Evolutionary conservation across 2,113 vertebrate genomes (phyloP).

Genomic region (Plestiodon gilberti): DNA sequence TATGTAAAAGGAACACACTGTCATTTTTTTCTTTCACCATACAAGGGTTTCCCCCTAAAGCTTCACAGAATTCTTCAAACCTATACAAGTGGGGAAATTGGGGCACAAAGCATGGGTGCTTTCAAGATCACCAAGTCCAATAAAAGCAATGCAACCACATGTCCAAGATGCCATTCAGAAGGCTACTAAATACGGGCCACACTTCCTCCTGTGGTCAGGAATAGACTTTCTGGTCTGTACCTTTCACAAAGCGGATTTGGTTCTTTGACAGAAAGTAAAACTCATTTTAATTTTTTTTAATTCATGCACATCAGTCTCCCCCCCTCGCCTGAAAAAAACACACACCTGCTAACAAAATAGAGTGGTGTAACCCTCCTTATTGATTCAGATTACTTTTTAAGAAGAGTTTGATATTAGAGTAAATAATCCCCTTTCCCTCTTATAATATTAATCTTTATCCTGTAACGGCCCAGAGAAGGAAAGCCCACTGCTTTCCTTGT

Average conservation of each 20-base stretch:
- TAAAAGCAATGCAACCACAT: neutral
- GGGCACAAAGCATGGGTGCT: neutral
- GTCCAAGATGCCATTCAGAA: neutral
- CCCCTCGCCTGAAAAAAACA: neutral
- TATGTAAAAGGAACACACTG: neutral
- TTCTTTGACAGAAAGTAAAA: neutral
- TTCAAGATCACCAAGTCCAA: neutral
- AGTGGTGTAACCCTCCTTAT: neutral
- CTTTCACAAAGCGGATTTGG: neutral
- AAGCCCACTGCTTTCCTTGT: neutral
- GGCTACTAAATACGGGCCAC: neutral
- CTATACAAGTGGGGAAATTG: neutral
- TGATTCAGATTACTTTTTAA: neutral
- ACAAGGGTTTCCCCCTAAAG: neutral
- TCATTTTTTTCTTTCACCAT: neutral
- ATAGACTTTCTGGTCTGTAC: neutral
- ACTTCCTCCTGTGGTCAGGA: neutral
- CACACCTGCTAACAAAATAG: neutral
- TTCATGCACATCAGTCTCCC: neutral
- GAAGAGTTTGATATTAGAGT: neutral
- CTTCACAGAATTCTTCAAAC: neutral
- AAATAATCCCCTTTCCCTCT: constrained; percentile 4
- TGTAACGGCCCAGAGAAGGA: neutral
- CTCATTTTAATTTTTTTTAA: neutral
- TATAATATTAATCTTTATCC: neutral